Conservation (phyloP, 1,140 invertebrate species). For the Euwallacea fornicatus region DNA sequence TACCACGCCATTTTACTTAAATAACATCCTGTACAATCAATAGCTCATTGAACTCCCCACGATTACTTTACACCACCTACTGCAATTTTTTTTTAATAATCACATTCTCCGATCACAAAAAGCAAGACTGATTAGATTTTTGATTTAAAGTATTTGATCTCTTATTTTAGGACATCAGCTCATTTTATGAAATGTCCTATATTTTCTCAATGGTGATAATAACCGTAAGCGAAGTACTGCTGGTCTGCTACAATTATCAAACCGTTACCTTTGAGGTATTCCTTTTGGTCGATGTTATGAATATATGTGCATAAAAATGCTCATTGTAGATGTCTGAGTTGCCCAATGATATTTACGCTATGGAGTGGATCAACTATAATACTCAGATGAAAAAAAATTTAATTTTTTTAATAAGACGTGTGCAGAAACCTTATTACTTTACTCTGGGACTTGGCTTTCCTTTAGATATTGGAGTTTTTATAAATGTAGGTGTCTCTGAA, state of each 20-base stretch:
- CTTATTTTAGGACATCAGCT: neutral
- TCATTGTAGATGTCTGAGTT: conserved; percentile 15
- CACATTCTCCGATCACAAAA: neutral
- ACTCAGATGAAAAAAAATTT: conserved; percentile 14
- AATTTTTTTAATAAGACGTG: conserved; percentile 12
- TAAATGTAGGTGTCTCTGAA: conserved; percentile 18
- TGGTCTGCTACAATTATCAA: conserved; percentile 20
- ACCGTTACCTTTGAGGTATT: conserved; percentile 27
- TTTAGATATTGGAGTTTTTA: conserved; percentile 25
- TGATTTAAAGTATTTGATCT: neutral
- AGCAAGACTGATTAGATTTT: conserved; percentile 12
- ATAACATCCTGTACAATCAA: no score
- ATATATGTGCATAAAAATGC: neutral
- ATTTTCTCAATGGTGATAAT: conserved; percentile 2
- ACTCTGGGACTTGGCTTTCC: conserved; percentile 24
- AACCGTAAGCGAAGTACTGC: conserved; percentile 8
- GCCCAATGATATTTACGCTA: conserved; percentile 17
- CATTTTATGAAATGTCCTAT: conserved; percentile 3
- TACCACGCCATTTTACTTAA: no score
- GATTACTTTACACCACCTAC: no score
- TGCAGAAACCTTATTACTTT: conserved; percentile 32
- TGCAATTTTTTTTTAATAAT: no score
- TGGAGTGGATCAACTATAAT: conserved; percentile 29
- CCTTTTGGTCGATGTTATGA: neutral
- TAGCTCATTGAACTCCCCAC: no score